phyloP scores from a whole-genome alignment of 2,888 invertebrate species.

The Clepsis dumicolana region DNA sequence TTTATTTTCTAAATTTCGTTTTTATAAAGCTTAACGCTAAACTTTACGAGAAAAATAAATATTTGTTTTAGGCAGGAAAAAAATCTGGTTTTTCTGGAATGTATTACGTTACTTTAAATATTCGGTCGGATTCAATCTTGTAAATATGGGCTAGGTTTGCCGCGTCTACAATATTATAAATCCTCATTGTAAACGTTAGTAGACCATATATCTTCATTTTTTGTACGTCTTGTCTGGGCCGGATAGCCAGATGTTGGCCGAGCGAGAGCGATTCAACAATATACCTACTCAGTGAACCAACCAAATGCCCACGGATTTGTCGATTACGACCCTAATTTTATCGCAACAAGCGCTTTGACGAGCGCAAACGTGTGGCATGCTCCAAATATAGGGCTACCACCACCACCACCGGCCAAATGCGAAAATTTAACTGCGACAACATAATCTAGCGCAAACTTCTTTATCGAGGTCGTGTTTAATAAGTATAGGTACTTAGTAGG shows the following conservation, averaged over 20 bases:
- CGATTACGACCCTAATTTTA: slow-evolving; percentile 21
- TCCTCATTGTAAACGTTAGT: slow-evolving; percentile 36
- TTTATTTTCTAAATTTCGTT: too few relatives aligned
- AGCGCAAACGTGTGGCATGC: neutral
- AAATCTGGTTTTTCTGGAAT: too few relatives aligned
- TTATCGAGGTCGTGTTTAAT: slow-evolving; percentile 23
- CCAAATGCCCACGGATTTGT: slow-evolving; percentile 14
- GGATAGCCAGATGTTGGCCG: slow-evolving; percentile 54
- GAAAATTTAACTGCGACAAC: neutral
- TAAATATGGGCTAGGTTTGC: slow-evolving; percentile 9
- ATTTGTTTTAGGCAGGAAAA: too few relatives aligned
- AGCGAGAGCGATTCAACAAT: slow-evolving; percentile 24
- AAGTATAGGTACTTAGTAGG: too few relatives aligned
- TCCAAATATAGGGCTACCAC: slow-evolving; percentile 18
- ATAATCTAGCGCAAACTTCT: slow-evolving; percentile 11
- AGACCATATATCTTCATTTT: slow-evolving; percentile 52
- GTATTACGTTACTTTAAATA: neutral
- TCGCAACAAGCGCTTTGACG: slow-evolving; percentile 18
- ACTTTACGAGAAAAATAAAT: too few relatives aligned
- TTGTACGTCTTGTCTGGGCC: slow-evolving; percentile 50
- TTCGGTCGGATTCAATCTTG: neutral
- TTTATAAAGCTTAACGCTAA: too few relatives aligned
- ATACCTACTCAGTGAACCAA: slow-evolving; percentile 3
- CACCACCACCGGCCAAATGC: neutral
- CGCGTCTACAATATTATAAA: slow-evolving; percentile 33